Conservation (phyloP, 2,888 invertebrate species). For the Acleris sparsana region DNA sequence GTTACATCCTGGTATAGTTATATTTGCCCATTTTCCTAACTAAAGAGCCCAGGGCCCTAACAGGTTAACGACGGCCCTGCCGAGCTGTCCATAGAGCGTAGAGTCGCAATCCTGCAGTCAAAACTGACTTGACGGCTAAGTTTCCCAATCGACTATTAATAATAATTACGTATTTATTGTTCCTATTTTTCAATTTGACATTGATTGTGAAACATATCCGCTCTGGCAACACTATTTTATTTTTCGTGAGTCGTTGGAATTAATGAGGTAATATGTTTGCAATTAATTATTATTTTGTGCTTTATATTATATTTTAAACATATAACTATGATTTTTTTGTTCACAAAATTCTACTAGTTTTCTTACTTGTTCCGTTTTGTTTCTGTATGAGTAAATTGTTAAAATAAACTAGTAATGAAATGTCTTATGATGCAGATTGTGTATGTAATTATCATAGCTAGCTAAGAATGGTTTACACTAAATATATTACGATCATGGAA, state of each 20-base stretch:
- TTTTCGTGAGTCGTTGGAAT: neutral
- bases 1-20: no score
- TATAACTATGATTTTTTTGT: neutral
- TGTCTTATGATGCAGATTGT: conserved; percentile 45
- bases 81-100: neutral
- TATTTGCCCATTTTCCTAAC: no score
- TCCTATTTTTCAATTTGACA: neutral
- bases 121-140: conserved; percentile 1
- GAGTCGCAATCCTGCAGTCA: neutral
- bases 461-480: conserved; percentile 21
- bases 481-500: conserved; percentile 28
- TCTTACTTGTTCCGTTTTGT: conserved; percentile 17
- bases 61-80: neutral
- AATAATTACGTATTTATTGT: neutral
- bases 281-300: neutral
- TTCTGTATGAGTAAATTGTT: conserved; percentile 11
- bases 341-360: neutral
- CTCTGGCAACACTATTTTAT: neutral
- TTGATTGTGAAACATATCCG: conserved; percentile 13
- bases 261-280: neutral
- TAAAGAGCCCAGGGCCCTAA: neutral
- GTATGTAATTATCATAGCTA: conserved; percentile 34
- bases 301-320: neutral
- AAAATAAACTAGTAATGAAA: conserved; percentile 35
- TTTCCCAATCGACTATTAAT: conserved; percentile 13